Percentiles rank a stretch among this genome's conserved stretches.
These are phyloP conservation scores for Brachyhypopomus occidentalis DNA, from an alignment of 2,113 vertebrate species.

Conservation along the genomic window DNA sequence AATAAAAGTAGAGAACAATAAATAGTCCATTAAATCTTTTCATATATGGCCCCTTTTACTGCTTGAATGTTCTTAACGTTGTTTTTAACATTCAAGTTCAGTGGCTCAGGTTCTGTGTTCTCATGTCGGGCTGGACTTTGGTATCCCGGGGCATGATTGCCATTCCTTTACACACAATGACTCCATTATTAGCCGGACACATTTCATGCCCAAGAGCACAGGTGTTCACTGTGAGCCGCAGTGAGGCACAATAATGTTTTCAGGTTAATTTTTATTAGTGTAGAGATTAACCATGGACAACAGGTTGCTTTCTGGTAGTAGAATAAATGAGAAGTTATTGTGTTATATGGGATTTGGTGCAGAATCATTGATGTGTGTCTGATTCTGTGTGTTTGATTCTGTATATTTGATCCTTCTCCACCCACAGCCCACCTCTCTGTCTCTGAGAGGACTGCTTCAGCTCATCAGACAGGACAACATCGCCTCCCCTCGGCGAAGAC, in stretches of 20 bases:
- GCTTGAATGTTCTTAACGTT: neutral
- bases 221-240: neutral
- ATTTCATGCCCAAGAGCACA: neutral
- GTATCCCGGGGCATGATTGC: neutral
- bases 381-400: neutral
- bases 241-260: neutral
- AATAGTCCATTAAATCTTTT: neutral
- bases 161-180: neutral
- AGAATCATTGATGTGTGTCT: neutral
- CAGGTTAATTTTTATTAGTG: neutral
- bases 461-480: constrained; percentile 82
- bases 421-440: constrained; percentile 80
- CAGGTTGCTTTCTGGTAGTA: neutral
- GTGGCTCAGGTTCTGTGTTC: neutral
- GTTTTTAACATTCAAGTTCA: neutral
- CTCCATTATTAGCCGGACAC: neutral
- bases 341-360: neutral
- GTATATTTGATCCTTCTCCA: neutral
- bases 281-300: neutral
- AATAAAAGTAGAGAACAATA: neutral
- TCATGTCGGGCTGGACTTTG: neutral
- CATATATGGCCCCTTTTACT: neutral
- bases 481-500: constrained; percentile 72
- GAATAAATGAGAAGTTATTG: neutral
- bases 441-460: constrained; percentile 85